Percentiles rank a stretch among this genome's conserved stretches.
phyloP scores from a whole-genome alignment of 2,888 invertebrate genomes.

The Hirudinaria manillensis region DNA sequence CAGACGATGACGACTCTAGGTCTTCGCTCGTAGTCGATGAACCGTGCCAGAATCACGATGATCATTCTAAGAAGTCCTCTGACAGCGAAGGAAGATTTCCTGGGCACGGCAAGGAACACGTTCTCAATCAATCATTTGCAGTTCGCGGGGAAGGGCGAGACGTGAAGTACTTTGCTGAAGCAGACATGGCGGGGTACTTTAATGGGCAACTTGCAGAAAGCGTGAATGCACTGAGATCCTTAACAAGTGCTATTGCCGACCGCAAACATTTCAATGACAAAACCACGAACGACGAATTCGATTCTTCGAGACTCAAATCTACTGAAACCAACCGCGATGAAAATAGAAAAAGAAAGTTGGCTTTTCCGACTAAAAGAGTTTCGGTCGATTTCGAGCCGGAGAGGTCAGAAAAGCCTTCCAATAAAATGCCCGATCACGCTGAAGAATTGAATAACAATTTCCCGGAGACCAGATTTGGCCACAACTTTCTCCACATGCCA shows the following conservation, averaged over 20 bases:
- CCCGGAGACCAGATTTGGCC: neutral
- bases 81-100: neutral
- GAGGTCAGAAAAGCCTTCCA: neutral
- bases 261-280: no score
- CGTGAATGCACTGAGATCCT: neutral
- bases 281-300: neutral
- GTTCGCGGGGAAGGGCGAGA: no score
- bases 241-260: neutral
- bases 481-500: neutral
- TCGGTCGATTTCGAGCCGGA: neutral
- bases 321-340: slow-evolving; percentile 3
- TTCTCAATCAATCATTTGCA: no score
- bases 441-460: neutral
- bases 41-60: neutral
- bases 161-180: neutral
- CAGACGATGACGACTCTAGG: neutral
- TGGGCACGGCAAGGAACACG: neutral
- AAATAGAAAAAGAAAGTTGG: slow-evolving; percentile 15
- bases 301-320: neutral
- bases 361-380: slow-evolving; percentile 1
- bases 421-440: neutral
- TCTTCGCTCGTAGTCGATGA: neutral
- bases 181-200: neutral
- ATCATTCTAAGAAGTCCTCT: neutral
- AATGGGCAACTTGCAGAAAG: neutral